Conservation (phyloP, 2,888 invertebrate species). For the Drosophila vallismaia region DNA sequence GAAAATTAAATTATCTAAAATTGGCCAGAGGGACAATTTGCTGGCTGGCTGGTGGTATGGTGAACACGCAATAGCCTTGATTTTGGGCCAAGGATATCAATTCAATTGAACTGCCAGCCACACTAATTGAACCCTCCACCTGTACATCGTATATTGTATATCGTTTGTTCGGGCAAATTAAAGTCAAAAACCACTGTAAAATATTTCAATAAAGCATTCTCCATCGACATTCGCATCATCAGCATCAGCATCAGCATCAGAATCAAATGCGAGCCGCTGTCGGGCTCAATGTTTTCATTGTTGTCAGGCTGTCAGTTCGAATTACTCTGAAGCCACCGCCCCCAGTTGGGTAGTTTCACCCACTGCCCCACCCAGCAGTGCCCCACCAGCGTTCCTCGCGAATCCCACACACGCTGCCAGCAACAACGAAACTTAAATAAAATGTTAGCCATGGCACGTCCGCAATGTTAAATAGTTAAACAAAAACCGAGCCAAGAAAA, state of each 20-base stretch:
- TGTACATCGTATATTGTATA: slow-evolving; percentile 11
- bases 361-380: neutral
- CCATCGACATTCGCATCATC: slow-evolving; percentile 14
- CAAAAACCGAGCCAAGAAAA: slow-evolving; percentile 39
- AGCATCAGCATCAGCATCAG: slow-evolving; percentile 24
- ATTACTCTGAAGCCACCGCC: slow-evolving; percentile 56
- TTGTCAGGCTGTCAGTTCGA: slow-evolving; percentile 56
- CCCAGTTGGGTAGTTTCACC: slow-evolving; percentile 5
- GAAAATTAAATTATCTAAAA: slow-evolving; percentile 55
- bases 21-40: slow-evolving; percentile 36
- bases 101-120: slow-evolving; percentile 27
- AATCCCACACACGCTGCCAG: slow-evolving; percentile 34
- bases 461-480: slow-evolving; percentile 43
- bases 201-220: slow-evolving; percentile 37
- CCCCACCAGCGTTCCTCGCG: neutral
- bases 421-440: slow-evolving; percentile 50
- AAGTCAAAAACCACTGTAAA: slow-evolving; percentile 32
- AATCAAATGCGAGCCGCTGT: slow-evolving; percentile 36
- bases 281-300: slow-evolving; percentile 23
- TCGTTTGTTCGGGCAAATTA: slow-evolving; percentile 10
- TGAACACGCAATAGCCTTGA: slow-evolving; percentile 2
- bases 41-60: neutral
- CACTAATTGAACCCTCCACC: slow-evolving; percentile 37
- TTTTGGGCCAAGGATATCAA: slow-evolving; percentile 44
- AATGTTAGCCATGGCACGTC: slow-evolving; percentile 62